These are phyloP conservation scores for Amblyjoppa fuscipennis DNA, from an alignment of 2,888 invertebrate species.

Conservation along the genomic window DNA sequence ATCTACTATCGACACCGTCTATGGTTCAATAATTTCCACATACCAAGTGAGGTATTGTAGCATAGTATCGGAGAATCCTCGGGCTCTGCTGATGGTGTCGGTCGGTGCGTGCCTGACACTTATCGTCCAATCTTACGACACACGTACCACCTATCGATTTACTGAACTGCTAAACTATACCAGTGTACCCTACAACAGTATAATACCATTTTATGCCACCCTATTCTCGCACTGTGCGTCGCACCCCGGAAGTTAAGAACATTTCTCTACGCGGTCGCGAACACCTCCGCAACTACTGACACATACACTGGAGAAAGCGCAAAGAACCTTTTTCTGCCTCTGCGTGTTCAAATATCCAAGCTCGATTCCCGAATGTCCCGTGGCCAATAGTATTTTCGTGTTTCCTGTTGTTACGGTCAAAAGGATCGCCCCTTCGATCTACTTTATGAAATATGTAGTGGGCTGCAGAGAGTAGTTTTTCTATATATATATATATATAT, in stretches of 20 bases:
- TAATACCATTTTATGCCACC: conserved; percentile 40
- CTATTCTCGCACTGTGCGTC: conserved; percentile 34
- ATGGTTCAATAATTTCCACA: conserved; percentile 46
- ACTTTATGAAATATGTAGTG: neutral
- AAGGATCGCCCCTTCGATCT: conserved; percentile 38
- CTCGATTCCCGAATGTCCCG: conserved; percentile 41
- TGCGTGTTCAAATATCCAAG: conserved; percentile 44
- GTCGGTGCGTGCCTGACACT: conserved; percentile 61
- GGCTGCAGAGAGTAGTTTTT: conserved; percentile 46
- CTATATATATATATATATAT: neutral
- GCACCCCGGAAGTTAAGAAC: conserved; percentile 61
- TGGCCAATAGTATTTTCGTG: conserved; percentile 66
- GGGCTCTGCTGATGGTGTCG: conserved; percentile 22
- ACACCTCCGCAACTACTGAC: conserved; percentile 1
- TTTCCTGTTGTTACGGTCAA: conserved; percentile 60
- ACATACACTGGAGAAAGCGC: neutral
- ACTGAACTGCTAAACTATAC: conserved; percentile 62
- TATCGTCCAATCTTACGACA: conserved; percentile 67
- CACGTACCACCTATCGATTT: conserved; percentile 63
- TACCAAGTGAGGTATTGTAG: conserved; percentile 29
- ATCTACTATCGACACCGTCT: conserved; percentile 26
- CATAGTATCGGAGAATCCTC: conserved; percentile 8
- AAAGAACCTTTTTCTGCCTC: conserved; percentile 51
- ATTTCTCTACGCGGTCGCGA: conserved; percentile 51
- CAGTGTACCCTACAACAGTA: conserved; percentile 23